Evolutionary conservation across 2,888 invertebrate species (phyloP).

Genomic region (Lasius fuliginosus): DNA sequence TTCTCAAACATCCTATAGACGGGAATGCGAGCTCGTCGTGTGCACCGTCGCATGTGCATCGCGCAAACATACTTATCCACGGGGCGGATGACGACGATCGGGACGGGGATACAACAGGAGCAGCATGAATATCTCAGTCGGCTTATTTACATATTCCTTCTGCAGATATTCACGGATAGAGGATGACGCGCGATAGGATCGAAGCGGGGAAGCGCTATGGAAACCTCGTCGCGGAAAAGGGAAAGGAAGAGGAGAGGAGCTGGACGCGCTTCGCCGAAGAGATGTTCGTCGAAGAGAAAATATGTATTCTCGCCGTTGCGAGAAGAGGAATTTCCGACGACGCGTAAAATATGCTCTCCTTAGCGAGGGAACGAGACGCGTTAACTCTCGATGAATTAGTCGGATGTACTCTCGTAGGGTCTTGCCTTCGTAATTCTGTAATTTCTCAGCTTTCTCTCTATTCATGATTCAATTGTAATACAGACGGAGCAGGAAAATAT

Average conservation of each 20-base stretch:
- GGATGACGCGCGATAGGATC: slow-evolving; percentile 69
- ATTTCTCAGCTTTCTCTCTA: not conserved
- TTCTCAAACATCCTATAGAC: not conserved
- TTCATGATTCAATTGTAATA: not conserved
- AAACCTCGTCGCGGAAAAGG: slow-evolving; percentile 11
- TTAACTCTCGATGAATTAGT: slow-evolving; percentile 27
- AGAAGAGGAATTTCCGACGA: slow-evolving; percentile 48
- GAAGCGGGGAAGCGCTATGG: slow-evolving; percentile 39
- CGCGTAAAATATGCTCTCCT: slow-evolving; percentile 24
- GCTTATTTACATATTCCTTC: slow-evolving; percentile 76
- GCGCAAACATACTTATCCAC: slow-evolving; percentile 75
- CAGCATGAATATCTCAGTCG: slow-evolving; percentile 75
- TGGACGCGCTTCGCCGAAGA: slow-evolving; percentile 55
- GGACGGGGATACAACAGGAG: slow-evolving; percentile 40
- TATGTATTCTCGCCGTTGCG: slow-evolving; percentile 47
- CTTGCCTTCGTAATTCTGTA: slow-evolving; percentile 8
- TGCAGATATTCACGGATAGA: slow-evolving; percentile 71
- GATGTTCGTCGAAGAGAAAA: slow-evolving; percentile 63
- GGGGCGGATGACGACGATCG: slow-evolving; percentile 54
- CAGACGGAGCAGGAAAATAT: not conserved
- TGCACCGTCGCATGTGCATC: slow-evolving; percentile 20
- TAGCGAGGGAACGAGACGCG: slow-evolving; percentile 21
- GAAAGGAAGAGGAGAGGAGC: not conserved
- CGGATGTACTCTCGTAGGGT: not conserved
- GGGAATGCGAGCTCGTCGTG: not conserved